These are phyloP conservation scores for Nicator chloris DNA, from an alignment of 2,113 vertebrate genomes.

Conservation along the genomic window DNA sequence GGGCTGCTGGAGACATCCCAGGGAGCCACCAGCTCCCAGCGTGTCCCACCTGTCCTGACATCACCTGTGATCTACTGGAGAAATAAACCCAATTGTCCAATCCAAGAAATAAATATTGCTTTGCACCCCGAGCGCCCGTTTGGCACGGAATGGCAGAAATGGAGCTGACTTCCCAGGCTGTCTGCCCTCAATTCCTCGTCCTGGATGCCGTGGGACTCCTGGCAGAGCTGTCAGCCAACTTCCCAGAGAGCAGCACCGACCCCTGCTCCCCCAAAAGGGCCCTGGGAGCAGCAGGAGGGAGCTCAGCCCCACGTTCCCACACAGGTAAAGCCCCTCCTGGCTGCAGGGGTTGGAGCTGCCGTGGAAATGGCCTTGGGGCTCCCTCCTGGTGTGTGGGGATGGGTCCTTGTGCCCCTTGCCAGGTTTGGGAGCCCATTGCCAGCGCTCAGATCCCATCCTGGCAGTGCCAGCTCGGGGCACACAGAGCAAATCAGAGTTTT, in stretches of 20 bases:
- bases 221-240: not conserved
- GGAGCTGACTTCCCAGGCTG: not conserved
- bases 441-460: fast-evolving
- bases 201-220: not conserved
- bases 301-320: fast-evolving
- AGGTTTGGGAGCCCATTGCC: not conserved
- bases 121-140: not conserved
- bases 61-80: not conserved
- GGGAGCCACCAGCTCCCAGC: not conserved
- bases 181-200: not conserved
- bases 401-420: not conserved
- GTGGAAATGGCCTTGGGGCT: fast-evolving
- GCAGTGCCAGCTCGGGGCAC: not conserved
- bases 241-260: not conserved
- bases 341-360: not conserved
- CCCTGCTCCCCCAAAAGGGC: not conserved
- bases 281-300: not conserved
- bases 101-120: too few relatives aligned
- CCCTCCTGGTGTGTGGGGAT: fast-evolving
- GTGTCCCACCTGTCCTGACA: fast-evolving
- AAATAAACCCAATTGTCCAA: too few relatives aligned
- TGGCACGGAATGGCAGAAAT: fast-evolving
- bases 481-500: not conserved
- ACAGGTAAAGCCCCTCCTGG: not conserved
- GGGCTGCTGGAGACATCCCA: not conserved